Percentiles rank a stretch among this genome's conserved stretches.
These are phyloP conservation scores for Sarcophilus harrisii DNA, from an alignment of 2,797 vertebrate species.

Conservation along the genomic window DNA sequence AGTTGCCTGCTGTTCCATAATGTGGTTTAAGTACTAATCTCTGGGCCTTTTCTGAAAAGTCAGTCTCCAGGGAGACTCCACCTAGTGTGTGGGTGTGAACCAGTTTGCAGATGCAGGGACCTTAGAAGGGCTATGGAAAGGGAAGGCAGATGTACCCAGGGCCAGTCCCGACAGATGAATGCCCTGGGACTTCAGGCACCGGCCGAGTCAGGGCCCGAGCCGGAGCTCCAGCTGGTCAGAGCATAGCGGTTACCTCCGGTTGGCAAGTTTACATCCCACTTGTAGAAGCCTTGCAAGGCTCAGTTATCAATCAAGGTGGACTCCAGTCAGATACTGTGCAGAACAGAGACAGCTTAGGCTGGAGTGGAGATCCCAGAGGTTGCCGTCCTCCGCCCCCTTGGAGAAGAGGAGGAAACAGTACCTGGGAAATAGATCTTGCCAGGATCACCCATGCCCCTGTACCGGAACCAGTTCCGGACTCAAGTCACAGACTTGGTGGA, in stretches of 20 bases:
- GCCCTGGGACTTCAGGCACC: background rate
- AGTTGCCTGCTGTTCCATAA: conserved; percentile 16
- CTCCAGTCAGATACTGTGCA: background rate
- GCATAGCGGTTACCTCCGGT: background rate
- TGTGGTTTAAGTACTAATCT: conserved; percentile 16
- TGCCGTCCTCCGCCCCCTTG: background rate
- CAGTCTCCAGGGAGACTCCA: background rate
- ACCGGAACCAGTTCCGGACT: background rate
- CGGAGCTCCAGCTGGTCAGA: background rate
- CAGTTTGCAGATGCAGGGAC: background rate
- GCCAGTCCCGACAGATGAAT: background rate
- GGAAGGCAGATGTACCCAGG: background rate
- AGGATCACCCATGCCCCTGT: too few species aligned
- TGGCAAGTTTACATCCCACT: background rate
- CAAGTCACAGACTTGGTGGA: background rate
- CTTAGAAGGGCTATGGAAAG: conserved; percentile 1
- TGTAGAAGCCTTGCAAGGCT: background rate
- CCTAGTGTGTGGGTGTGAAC: background rate
- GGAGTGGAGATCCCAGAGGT: background rate
- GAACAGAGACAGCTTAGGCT: background rate
- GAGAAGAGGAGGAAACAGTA: background rate
- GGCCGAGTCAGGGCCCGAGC: background rate
- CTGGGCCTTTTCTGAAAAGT: conserved; percentile 7
- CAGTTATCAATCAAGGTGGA: too few species aligned
- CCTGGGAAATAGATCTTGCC: background rate